These are phyloP conservation scores for Chrysomela aeneicollis DNA, from an alignment of 2,888 invertebrate genomes.

Conservation along the genomic window DNA sequence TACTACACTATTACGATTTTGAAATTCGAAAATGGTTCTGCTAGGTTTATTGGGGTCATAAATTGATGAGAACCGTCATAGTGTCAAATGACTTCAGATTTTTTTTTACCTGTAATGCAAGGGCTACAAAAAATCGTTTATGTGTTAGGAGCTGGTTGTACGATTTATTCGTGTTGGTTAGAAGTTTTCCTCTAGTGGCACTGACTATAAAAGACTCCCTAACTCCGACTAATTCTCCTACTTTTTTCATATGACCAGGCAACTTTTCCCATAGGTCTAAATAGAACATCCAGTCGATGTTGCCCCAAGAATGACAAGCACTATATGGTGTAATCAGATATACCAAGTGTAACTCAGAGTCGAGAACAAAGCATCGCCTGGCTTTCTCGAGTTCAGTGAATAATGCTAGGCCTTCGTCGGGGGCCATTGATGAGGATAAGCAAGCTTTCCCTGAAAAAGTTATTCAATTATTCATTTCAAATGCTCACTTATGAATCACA, in stretches of 20 bases:
- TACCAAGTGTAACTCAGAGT: conserved; percentile 93
- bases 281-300: conserved; percentile 83
- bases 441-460: conserved; percentile 76
- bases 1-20: too few species aligned
- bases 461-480: too few species aligned
- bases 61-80: too few species aligned
- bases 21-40: too few species aligned
- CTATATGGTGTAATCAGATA: conserved; percentile 96
- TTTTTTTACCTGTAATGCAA: conserved; percentile 82
- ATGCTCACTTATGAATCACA: too few species aligned
- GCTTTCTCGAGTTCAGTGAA: conserved; percentile 92
- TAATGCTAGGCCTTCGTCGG: conserved; percentile 88
- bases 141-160: conserved; percentile 68
- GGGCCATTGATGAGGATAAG: conserved; percentile 91
- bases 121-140: conserved; percentile 86
- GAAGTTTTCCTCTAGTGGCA: conserved; percentile 74
- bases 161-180: conserved; percentile 63
- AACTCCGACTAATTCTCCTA: conserved; percentile 89
- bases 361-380: conserved; percentile 87
- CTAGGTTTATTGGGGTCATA: too few species aligned
- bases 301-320: conserved; percentile 79
- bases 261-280: conserved; percentile 85
- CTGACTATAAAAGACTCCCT: conserved; percentile 85
- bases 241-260: conserved; percentile 76
- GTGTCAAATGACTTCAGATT: too few species aligned